Conservation (phyloP, 2,797 vertebrate species). For the Lindbergichthys nudifrons region DNA sequence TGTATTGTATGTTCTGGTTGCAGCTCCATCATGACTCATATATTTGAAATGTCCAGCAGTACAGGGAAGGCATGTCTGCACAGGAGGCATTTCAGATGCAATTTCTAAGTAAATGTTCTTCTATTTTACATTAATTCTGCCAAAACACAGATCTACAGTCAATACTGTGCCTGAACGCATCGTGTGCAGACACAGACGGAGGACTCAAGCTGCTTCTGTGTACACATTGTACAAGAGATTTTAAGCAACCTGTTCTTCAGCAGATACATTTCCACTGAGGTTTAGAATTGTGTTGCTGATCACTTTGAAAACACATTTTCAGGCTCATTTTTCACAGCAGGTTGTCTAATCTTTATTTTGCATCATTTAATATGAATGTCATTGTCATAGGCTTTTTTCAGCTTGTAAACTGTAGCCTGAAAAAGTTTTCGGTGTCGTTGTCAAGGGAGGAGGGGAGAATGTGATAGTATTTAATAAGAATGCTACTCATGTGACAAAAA, state of each 20-base stretch:
- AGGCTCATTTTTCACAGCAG: background rate
- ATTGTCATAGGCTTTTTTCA: background rate
- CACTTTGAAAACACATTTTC: background rate
- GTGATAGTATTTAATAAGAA: background rate
- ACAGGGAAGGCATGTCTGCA: background rate
- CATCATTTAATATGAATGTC: background rate
- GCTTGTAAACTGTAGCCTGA: background rate
- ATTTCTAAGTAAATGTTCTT: background rate
- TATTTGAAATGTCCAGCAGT: slow-evolving; percentile 5
- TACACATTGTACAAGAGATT: background rate
- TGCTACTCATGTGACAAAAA: background rate
- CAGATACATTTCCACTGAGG: background rate
- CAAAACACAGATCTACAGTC: background rate
- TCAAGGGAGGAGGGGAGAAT: background rate
- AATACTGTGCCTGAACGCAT: background rate
- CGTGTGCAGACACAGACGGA: background rate
- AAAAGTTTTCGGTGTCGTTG: background rate
- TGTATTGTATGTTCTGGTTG: background rate
- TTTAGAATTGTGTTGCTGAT: background rate
- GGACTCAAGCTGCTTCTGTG: background rate
- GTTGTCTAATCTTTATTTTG: background rate
- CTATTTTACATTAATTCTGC: background rate
- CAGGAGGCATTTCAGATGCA: background rate
- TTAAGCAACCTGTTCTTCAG: background rate
- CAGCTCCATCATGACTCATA: background rate